A percentile compares a stretch with the other conserved stretches of the same genome.
Conservation (phyloP, 1,140 invertebrate genomes). For the Drosophila bipectinata region DNA sequence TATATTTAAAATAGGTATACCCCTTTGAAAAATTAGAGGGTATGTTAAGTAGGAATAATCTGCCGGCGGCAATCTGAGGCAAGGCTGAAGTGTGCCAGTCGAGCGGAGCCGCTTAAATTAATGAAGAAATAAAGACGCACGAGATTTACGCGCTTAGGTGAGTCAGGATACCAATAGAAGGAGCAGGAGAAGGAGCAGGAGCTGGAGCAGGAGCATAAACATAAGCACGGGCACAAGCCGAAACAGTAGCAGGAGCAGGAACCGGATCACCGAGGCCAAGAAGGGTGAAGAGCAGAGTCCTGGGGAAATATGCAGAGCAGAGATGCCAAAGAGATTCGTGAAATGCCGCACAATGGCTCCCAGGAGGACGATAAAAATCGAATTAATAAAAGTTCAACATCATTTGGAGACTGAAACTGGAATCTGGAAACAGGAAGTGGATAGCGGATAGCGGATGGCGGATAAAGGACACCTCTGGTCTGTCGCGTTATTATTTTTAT, state of each 20-base stretch:
- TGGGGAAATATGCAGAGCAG: slow-evolving; percentile 63
- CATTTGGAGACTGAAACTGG: background rate
- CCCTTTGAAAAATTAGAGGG: background rate
- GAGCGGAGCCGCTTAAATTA: slow-evolving; percentile 76
- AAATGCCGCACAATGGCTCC: slow-evolving; percentile 83
- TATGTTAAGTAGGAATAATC: slow-evolving; percentile 66
- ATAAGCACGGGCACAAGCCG: too few relatives aligned
- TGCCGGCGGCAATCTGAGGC: slow-evolving; percentile 57
- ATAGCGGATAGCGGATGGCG: too few relatives aligned
- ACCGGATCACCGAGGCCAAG: background rate
- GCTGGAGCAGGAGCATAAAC: background rate
- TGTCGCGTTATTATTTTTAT: slow-evolving; percentile 56
- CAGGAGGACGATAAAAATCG: slow-evolving; percentile 83
- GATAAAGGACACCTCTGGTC: slow-evolving; percentile 6
- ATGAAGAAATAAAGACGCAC: slow-evolving; percentile 83
- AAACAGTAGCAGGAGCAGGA: background rate
- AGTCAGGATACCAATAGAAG: slow-evolving; percentile 10
- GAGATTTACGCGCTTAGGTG: slow-evolving; percentile 79
- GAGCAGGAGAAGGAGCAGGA: background rate
- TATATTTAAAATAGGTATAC: background rate
- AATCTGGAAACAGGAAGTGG: slow-evolving; percentile 10
- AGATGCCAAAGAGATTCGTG: slow-evolving; percentile 71
- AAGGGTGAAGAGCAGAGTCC: slow-evolving; percentile 9
- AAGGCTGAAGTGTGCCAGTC: slow-evolving; percentile 52
- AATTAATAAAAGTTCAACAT: slow-evolving; percentile 82